Conservation (phyloP, 2,797 vertebrate genomes). For the Squalus acanthias region DNA sequence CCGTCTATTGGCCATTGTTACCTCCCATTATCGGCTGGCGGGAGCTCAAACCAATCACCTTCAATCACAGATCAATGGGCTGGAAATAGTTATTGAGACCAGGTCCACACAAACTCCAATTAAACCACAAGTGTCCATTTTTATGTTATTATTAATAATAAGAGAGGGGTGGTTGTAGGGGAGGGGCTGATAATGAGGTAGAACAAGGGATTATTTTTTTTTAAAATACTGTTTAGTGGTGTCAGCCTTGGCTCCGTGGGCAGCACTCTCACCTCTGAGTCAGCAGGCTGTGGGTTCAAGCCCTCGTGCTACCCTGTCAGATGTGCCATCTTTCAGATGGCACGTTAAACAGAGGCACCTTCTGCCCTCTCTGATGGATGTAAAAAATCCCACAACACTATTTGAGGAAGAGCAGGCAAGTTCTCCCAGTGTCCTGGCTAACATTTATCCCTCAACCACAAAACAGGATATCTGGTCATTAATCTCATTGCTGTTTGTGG, state of each 20-base stretch:
- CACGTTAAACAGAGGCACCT: neutral
- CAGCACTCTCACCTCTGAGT: neutral
- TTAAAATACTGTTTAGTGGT: neutral
- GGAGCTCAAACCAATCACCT: conserved; percentile 63
- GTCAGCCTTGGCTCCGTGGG: neutral
- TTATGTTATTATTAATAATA: neutral
- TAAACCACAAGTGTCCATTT: neutral
- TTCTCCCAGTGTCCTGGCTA: no score
- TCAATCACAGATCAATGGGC: conserved; percentile 63
- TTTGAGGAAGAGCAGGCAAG: neutral
- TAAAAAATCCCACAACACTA: neutral
- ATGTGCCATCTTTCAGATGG: neutral
- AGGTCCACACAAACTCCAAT: neutral
- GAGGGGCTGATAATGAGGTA: neutral
- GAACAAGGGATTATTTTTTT: neutral
- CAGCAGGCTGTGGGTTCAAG: neutral
- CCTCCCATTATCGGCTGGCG: conserved; percentile 58
- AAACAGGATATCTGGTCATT: neutral
- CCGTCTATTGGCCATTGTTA: conserved; percentile 63
- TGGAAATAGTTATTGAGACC: conserved; percentile 45
- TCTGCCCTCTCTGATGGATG: no score
- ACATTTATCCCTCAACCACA: neutral
- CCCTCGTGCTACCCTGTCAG: neutral
- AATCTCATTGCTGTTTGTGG: neutral
- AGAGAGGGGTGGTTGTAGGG: neutral